phyloP scores from a whole-genome alignment of 2,113 vertebrate species.

The Naja naja region DNA sequence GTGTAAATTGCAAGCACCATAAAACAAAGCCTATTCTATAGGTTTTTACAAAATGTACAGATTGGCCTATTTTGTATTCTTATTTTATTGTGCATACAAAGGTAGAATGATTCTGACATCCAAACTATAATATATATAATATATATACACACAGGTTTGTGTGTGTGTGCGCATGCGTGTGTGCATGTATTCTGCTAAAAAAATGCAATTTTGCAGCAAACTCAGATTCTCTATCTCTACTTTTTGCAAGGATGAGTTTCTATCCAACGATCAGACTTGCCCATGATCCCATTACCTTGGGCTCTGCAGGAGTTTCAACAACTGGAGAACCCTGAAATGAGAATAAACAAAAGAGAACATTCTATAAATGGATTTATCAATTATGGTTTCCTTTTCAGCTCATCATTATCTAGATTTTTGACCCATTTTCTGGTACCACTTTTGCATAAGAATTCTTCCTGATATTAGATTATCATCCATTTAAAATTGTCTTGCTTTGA shows the following conservation, averaged over 20 bases:
- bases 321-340: slow-evolving; percentile 81
- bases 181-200: background rate
- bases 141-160: too few relatives aligned
- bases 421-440: background rate
- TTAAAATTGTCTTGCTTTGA: background rate
- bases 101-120: too few relatives aligned
- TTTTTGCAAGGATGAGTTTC: background rate
- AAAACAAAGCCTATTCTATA: background rate
- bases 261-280: background rate
- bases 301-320: slow-evolving; percentile 83
- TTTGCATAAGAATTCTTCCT: background rate
- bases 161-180: too few relatives aligned
- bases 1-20: background rate
- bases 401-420: background rate
- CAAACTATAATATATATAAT: background rate
- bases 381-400: background rate
- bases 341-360: slow-evolving; percentile 44
- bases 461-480: background rate
- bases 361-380: background rate
- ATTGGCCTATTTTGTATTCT: background rate
- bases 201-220: background rate
- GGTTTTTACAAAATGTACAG: background rate
- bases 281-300: slow-evolving; percentile 71
- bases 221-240: background rate
- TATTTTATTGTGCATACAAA: background rate